A percentile compares a stretch with the other conserved stretches of the same genome.
phyloP scores from a whole-genome alignment of 2,113 vertebrate species.

The Psilopogon haemacephalus region DNA sequence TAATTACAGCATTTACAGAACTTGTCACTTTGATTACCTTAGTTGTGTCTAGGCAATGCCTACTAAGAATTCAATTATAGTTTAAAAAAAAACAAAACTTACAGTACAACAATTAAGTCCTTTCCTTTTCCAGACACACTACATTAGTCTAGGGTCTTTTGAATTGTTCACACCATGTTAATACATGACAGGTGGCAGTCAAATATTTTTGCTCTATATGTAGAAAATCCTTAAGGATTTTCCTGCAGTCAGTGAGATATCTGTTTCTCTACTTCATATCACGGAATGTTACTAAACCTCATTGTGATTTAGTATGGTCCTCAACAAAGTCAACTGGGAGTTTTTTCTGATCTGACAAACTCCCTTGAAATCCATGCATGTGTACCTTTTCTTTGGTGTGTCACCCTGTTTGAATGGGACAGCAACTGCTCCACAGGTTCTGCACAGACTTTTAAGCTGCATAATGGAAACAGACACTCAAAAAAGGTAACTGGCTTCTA shows the following conservation, averaged over 20 bases:
- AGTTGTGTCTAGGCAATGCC: not conserved
- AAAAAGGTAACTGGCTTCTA: not conserved
- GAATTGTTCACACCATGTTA: not conserved
- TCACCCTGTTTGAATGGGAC: not conserved
- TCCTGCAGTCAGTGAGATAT: not conserved
- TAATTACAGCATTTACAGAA: not conserved
- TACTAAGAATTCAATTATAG: not conserved
- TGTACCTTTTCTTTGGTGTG: not conserved
- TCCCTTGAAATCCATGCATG: not conserved
- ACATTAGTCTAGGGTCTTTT: not conserved
- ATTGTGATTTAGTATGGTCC: not conserved
- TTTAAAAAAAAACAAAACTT: not conserved
- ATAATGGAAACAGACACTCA: not conserved
- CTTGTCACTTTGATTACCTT: not conserved
- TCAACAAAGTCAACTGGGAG: not conserved
- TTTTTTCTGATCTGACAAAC: not conserved
- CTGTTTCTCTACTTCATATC: not conserved
- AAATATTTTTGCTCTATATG: not conserved
- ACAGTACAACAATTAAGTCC: not conserved
- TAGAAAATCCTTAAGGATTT: not conserved
- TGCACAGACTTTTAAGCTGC: not conserved
- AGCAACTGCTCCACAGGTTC: not conserved
- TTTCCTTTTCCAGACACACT: not conserved
- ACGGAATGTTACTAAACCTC: not conserved
- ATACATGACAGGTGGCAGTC: not conserved